A percentile compares a stretch with the other conserved stretches of the same genome.
phyloP scores from a whole-genome alignment of 2,113 vertebrate genomes.

The Hippopotamus amphibius region DNA sequence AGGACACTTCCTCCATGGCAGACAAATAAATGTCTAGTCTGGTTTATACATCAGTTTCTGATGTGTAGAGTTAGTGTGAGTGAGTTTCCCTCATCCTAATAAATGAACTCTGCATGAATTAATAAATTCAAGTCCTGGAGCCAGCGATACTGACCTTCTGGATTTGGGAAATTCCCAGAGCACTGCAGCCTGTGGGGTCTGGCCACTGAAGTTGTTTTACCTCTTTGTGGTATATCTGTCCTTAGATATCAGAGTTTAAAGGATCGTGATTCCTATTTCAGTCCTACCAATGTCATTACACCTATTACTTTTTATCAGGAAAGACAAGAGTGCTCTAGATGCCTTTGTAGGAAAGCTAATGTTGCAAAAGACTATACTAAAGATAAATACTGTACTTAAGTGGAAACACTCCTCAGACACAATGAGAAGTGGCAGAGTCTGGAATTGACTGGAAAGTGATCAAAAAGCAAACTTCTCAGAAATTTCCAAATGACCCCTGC shows the following conservation, averaged over 20 bases:
- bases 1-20: neutral
- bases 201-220: neutral
- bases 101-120: neutral
- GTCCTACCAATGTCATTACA: neutral
- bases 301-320: neutral
- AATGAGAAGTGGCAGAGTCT: neutral
- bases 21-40: neutral
- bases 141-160: neutral
- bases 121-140: neutral
- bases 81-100: neutral
- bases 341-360: neutral
- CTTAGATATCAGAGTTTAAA: neutral
- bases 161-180: neutral
- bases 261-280: neutral
- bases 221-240: conserved; percentile 16
- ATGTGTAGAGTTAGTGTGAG: neutral
- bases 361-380: neutral
- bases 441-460: neutral
- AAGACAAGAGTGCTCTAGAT: neutral
- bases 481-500: neutral
- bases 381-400: neutral
- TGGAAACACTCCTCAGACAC: neutral
- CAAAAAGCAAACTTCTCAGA: neutral
- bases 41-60: neutral
- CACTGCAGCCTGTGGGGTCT: neutral